These are phyloP conservation scores for Maniola jurtina DNA, from an alignment of 1,140 invertebrate genomes.

Conservation along the genomic window DNA sequence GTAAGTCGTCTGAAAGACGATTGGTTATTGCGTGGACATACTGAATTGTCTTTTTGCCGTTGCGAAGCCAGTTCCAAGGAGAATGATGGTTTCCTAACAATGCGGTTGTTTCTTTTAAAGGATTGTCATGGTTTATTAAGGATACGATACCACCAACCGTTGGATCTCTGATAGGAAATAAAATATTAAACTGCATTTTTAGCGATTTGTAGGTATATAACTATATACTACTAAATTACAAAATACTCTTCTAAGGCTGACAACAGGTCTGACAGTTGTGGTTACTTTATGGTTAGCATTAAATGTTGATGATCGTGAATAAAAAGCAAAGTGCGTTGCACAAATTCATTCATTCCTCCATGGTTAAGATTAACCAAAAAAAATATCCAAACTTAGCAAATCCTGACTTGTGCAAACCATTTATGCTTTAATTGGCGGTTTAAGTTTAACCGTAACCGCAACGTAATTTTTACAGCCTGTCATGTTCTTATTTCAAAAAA, in stretches of 20 bases:
- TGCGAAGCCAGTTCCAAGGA: slow-evolving; percentile 20
- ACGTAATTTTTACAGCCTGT: too few species aligned
- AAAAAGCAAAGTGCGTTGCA: too few species aligned
- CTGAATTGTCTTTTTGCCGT: slow-evolving; percentile 24
- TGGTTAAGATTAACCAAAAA: too few species aligned
- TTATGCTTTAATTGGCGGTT: too few species aligned
- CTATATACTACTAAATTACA: neutral
- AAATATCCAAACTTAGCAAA: too few species aligned
- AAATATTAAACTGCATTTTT: neutral
- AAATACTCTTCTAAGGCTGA: too few species aligned
- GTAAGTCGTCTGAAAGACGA: slow-evolving; percentile 29
- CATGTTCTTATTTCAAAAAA: too few species aligned
- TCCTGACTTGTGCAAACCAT: too few species aligned
- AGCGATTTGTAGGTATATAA: neutral
- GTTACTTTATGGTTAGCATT: too few species aligned
- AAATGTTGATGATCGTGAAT: too few species aligned
- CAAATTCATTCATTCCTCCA: neutral
- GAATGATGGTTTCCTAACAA: slow-evolving; percentile 31
- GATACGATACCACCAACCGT: slow-evolving; percentile 3
- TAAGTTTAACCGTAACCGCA: too few species aligned
- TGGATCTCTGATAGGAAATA: neutral
- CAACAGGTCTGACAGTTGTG: too few species aligned
- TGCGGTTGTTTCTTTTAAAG: slow-evolving; percentile 21
- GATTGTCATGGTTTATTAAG: slow-evolving; percentile 20
- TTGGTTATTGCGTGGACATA: slow-evolving; percentile 34